phyloP scores from a whole-genome alignment of 2,113 vertebrate species.

The Benitochromis conjunctus region DNA sequence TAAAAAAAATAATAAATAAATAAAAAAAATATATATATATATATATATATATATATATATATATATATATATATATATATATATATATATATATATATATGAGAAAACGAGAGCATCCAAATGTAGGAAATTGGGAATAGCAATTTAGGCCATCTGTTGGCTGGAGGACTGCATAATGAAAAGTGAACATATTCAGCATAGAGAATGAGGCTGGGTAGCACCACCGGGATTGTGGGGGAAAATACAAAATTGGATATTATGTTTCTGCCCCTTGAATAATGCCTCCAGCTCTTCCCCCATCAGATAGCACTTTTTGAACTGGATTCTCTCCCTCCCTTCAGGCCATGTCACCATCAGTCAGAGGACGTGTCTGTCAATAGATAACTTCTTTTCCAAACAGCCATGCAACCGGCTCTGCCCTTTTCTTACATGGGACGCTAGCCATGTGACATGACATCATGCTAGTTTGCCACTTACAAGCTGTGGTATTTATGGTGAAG shows the following conservation, averaged over 20 bases:
- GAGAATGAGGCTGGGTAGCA: slow-evolving; percentile 42
- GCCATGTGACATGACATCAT: background rate
- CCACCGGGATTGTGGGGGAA: slow-evolving; percentile 32
- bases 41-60: no score
- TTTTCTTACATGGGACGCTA: background rate
- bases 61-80: background rate
- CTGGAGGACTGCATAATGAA: slow-evolving; percentile 51
- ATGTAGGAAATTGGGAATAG: slow-evolving; percentile 25
- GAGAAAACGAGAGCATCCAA: slow-evolving; percentile 1
- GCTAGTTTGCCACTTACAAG: background rate
- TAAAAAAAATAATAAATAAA: no score
- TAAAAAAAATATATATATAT: no score
- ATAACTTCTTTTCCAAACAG: slow-evolving; percentile 27
- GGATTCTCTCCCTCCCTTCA: slow-evolving; percentile 15
- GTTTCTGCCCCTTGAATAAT: slow-evolving; percentile 50
- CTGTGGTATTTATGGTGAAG: background rate
- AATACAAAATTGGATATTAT: slow-evolving; percentile 48
- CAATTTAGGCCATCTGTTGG: slow-evolving; percentile 52
- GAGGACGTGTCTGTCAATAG: slow-evolving; percentile 9
- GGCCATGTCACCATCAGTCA: slow-evolving; percentile 35
- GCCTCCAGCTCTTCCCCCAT: slow-evolving; percentile 22
- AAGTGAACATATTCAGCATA: slow-evolving; percentile 55
- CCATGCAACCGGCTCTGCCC: background rate
- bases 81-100: background rate
- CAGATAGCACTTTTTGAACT: slow-evolving; percentile 53